Base-by-base conservation (phyloP, 2,888 invertebrate genomes). In the Anthophora plumipes region DNA sequence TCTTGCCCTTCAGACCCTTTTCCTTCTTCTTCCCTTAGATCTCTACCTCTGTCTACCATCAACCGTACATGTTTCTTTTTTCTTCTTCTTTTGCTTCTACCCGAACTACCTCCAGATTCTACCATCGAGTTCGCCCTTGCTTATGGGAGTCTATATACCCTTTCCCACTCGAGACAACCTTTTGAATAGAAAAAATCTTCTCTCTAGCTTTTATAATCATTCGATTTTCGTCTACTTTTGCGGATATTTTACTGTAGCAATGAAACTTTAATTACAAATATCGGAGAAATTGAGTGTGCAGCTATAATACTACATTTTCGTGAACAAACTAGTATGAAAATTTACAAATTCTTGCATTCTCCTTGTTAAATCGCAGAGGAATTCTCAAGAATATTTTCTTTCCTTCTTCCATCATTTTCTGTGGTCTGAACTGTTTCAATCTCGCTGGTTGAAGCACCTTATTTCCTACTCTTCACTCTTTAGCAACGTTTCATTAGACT, bases 401-500 rank as follows among this genome's bases (percentile, higher is more conserved):
- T 3, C n/a, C 12, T 43, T 12, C 59, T n/a, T 17, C 17, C 17
- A 7, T n/a, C 11, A 20, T 20, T 11, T 25, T 22, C 9, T 20
- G 12, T 25, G 8, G 22, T 22, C 22, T 4, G 7, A 8, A 31
- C 55, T 25, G 66, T 22, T 41, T 67, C 41, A 41, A 67, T 54
- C n/a, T 22, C 12, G 11, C 17, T 43, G 37, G 12, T 31, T 1
- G 2, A n/a, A n/a, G 48, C n/a, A 6, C 20, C 25, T 57, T n/a
- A 5, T 46, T 41, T 22, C 14, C n/a, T 39, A 12, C 22, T 14
- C 55, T n/a, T 6, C 7, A 0, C 25, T 74, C 46, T 48, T 59
- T 37, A 8, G 22, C 52, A 20, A 59, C 46, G 43, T 61, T 73
- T 69, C 72, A 73, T 70, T 64, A 80, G 52, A 50, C 54, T 70